phyloP scores from a whole-genome alignment of 2,888 invertebrate genomes.

The Caenorhabditis japonica region DNA sequence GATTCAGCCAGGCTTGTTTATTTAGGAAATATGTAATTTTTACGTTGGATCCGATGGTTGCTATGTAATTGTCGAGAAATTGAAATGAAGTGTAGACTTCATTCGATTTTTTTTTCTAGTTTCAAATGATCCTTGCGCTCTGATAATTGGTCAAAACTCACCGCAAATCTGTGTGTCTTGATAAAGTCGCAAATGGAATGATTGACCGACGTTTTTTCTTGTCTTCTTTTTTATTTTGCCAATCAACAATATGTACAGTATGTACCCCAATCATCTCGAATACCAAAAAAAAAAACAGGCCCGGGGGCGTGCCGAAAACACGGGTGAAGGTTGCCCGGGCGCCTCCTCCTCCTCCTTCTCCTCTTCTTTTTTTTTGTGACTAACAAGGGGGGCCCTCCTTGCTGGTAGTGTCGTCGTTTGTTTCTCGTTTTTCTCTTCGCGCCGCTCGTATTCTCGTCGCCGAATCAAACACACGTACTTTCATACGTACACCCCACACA shows the following conservation, averaged over 20 bases:
- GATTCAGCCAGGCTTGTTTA: no score
- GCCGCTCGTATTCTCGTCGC: slow-evolving; percentile 51
- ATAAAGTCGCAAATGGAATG: no score
- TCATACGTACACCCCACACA: slow-evolving; percentile 34
- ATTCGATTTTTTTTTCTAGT: not conserved
- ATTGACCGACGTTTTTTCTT: slow-evolving; percentile 11
- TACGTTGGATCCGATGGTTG: no score
- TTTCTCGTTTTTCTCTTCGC: slow-evolving; percentile 53
- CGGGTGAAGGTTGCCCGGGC: slow-evolving; percentile 46
- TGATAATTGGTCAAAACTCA: slow-evolving; percentile 29
- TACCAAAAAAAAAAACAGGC: slow-evolving; percentile 10
- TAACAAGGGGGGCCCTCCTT: slow-evolving; percentile 52
- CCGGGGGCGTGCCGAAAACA: slow-evolving; percentile 39
- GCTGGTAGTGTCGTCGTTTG: slow-evolving; percentile 54
- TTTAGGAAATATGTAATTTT: no score
- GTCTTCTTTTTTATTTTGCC: no score
- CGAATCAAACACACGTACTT: slow-evolving; percentile 52
- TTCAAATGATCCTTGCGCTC: slow-evolving; percentile 16
- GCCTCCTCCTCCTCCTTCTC: slow-evolving; percentile 26
- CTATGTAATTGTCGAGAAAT: no score
- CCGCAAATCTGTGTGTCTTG: no score
- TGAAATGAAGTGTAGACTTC: no score
- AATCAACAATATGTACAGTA: slow-evolving; percentile 29
- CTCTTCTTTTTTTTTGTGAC: slow-evolving; percentile 51
- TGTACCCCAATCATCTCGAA: slow-evolving; percentile 17